Percentiles rank a stretch among this genome's conserved stretches.
phyloP scores from a whole-genome alignment of 2,113 vertebrate species.

The Felis catus region F.catus_Fca126_mat1.0 CM031414.1:88083001-88083500 shows the following conservation, averaged over 20 bases:
- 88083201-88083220: background rate
- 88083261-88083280: background rate
- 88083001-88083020: background rate
- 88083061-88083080: background rate
- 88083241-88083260: background rate
- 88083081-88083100: background rate
- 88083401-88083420: background rate
- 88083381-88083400: conserved; percentile 55
- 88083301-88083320: background rate
- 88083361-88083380: background rate
- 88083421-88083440: background rate
- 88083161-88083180: background rate
- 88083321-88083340: background rate
- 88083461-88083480: conserved; percentile 38
- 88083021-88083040: background rate
- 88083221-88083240: background rate
- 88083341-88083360: background rate
- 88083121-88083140: background rate
- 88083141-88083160: background rate
- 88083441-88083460: background rate
- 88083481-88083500: background rate
- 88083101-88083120: background rate
- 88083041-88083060: background rate
- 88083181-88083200: background rate
- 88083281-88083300: background rate